Conservation (phyloP, 2,888 invertebrate genomes). For the Callyntrura guangdongensis region DNA sequence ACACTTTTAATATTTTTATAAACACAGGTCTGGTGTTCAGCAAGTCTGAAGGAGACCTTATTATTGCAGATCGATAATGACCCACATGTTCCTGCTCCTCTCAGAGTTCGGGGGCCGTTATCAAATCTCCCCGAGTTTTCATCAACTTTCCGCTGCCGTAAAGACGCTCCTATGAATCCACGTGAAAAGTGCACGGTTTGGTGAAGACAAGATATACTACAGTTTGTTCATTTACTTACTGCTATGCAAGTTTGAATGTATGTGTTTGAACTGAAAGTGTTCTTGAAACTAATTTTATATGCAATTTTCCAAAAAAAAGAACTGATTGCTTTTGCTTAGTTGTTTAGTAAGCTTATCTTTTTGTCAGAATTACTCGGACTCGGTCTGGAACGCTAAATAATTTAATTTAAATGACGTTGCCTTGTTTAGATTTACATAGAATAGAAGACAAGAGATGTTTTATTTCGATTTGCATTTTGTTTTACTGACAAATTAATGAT, state of each 20-base stretch:
- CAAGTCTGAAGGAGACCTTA: conserved; percentile 93
- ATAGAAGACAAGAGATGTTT: no score
- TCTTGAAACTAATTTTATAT: no score
- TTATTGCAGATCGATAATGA: conserved; percentile 93
- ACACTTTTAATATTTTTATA: no score
- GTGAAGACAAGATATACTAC: conserved; percentile 88
- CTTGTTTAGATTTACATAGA: no score
- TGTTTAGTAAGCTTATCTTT: no score
- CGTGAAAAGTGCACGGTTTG: conserved; percentile 95
- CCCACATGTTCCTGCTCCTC: conserved; percentile 95
- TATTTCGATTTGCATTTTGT: no score
- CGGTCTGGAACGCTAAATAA: no score
- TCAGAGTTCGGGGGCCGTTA: conserved; percentile 94
- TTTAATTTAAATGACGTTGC: no score
- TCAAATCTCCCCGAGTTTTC: conserved; percentile 95
- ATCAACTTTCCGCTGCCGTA: conserved; percentile 91
- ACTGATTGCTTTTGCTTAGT: conserved; percentile 15
- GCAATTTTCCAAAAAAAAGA: background rate
- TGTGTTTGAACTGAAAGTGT: background rate
- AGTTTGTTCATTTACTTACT: no score
- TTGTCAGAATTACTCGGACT: no score
- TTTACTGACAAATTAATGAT: no score
- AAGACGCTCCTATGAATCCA: conserved; percentile 94
- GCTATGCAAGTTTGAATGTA: background rate
- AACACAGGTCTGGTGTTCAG: conserved; percentile 95